Conservation (phyloP, 2,888 invertebrate species). For the Byasa hedistus region DNA sequence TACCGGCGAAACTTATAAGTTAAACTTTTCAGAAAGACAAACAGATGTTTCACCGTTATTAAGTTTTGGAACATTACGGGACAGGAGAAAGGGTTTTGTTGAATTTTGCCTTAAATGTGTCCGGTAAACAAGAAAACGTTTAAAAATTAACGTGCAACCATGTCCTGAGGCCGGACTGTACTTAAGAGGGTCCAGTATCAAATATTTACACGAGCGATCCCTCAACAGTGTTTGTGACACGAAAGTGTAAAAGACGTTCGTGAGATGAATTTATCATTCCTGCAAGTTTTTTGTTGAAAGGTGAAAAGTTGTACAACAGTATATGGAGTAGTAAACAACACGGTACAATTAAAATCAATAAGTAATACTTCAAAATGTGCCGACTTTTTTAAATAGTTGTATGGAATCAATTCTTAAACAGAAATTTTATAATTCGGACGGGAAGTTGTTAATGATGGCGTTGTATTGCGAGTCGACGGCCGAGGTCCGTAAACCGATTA, state of each 20-base stretch:
- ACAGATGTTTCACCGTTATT: constrained; percentile 13
- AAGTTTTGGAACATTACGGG: constrained; percentile 18
- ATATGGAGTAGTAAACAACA: not conserved
- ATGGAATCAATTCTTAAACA: constrained; percentile 11
- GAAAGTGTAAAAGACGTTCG: constrained; percentile 39
- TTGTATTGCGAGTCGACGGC: constrained; percentile 36
- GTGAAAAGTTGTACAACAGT: not conserved
- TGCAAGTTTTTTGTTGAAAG: constrained; percentile 30
- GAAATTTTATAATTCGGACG: constrained; percentile 39
- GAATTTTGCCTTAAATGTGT: constrained; percentile 8
- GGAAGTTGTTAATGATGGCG: constrained; percentile 60
- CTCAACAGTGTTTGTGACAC: constrained; percentile 43
- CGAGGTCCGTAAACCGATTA: constrained; percentile 53
- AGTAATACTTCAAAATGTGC: not conserved
- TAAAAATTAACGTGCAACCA: constrained; percentile 56
- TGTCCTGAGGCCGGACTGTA: constrained; percentile 49
- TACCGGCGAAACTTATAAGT: not conserved
- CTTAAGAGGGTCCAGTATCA: constrained; percentile 50
- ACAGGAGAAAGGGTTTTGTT: constrained; percentile 23
- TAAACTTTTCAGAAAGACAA: not conserved
- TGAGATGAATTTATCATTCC: constrained; percentile 41
- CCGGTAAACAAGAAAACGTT: constrained; percentile 34
- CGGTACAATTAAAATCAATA: not conserved
- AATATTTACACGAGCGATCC: constrained; percentile 51
- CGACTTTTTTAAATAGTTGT: not conserved